phyloP scores from a whole-genome alignment of 2,113 vertebrate genomes.

The Malurus cyaneus region DNA sequence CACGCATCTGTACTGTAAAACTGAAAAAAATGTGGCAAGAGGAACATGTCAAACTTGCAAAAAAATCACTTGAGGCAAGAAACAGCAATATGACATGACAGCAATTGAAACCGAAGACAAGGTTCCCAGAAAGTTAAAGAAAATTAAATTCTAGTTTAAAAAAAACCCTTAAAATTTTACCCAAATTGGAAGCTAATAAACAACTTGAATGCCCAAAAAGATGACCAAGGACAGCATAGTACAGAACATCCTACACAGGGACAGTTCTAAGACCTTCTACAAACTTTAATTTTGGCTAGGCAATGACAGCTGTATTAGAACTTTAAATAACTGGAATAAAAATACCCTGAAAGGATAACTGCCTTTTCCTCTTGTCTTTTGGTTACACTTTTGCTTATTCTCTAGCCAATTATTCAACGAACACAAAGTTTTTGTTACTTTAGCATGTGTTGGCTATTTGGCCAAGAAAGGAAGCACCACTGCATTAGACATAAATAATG shows the following conservation, averaged over 20 bases:
- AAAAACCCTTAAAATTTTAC: background rate
- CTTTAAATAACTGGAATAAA: background rate
- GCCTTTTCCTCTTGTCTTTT: background rate
- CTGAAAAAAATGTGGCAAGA: background rate
- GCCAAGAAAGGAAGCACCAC: background rate
- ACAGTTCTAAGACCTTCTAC: background rate
- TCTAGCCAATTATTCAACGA: background rate
- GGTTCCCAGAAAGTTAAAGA: background rate
- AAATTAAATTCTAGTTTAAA: background rate
- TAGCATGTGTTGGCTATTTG: background rate
- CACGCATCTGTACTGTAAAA: constrained; percentile 1
- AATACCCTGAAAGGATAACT: background rate
- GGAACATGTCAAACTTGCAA: background rate
- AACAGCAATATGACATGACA: background rate
- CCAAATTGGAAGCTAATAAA: background rate
- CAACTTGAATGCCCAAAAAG: background rate
- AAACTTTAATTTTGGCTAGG: background rate
- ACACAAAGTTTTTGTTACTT: background rate
- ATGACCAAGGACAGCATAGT: background rate
- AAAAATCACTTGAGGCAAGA: background rate
- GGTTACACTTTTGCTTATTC: background rate
- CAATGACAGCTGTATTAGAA: background rate
- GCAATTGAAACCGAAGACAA: background rate
- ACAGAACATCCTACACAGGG: background rate
- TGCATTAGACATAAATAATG: background rate